Evolutionary conservation across 2,888 invertebrate genomes (phyloP).

Genomic region (Nephrotoma appendiculata): DNA sequence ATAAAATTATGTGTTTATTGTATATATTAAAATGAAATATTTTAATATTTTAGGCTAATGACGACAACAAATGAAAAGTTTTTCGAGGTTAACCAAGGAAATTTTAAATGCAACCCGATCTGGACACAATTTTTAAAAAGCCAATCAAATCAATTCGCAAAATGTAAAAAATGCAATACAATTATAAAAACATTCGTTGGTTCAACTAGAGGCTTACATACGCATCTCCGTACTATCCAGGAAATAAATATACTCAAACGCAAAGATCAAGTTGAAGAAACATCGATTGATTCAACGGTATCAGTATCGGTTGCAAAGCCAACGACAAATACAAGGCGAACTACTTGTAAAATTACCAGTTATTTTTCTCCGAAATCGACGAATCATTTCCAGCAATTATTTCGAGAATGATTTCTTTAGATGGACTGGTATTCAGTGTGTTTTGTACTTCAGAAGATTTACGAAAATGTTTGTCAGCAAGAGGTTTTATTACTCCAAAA

Average conservation of each 20-base stretch:
- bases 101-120: background rate
- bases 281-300: background rate
- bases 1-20: too few relatives aligned
- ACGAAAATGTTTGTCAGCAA: background rate
- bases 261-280: background rate
- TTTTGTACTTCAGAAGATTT: conserved; percentile 1
- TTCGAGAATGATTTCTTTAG: background rate
- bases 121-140: background rate
- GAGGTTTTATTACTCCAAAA: background rate
- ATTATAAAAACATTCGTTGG: too few relatives aligned
- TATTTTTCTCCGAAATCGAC: background rate
- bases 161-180: too few relatives aligned
- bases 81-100: background rate
- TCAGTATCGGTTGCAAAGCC: background rate
- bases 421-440: background rate
- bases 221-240: too few relatives aligned
- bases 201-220: too few relatives aligned
- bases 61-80: too few relatives aligned
- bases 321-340: background rate
- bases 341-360: background rate
- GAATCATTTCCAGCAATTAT: background rate
- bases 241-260: background rate
- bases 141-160: too few relatives aligned
- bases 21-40: too few relatives aligned
- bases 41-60: too few relatives aligned